Base-by-base conservation (phyloP, 2,888 invertebrate species). In the Ferrisia virgata region DNA sequence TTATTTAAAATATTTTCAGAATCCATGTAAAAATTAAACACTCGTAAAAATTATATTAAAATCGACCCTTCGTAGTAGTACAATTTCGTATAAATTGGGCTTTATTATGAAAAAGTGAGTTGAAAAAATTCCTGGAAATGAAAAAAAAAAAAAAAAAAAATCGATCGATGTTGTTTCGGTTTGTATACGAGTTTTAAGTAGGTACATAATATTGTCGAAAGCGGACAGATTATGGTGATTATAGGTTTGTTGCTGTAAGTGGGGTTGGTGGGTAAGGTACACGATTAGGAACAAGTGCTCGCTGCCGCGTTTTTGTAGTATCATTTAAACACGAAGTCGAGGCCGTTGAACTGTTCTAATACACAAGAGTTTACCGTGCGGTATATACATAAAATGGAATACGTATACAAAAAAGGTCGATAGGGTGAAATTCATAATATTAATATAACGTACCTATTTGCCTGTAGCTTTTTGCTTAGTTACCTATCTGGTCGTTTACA, bases 341-440 rank as follows among this genome's bases (percentile, higher is more conserved):
- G 58, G 58, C 58, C 58, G 28, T 64, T 64, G 58, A 64, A 64
- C 58, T 64, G 25, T 3, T 2, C 28, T 47, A 47, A 11, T 58
- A n/a, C n/a, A n/a, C n/a, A n/a, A n/a, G n/a, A 64, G 58, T 64
- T 28, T 64, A 64, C 11, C 58, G 58, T 64, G 25, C 28, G 28
- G 58, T 64, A 28, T 64, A 39, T 39, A 39, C 39, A 11, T 64
- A 64, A 28, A 64, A 64, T 22, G 58, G 13, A 28, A 64, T 22
- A 64, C 18, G 47, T 47, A 47, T 18, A 43, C 8, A 28, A 64
- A 43, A 64, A 64, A 64, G 58, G 58, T 64, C 58, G 58, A 28
- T 64, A 47, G 58, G 58, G 58, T 64, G 28, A 64, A 64, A 64
- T 64, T n/a, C n/a, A n/a, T n/a, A n/a, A n/a, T n/a, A n/a, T n/a